Percentiles rank a stretch among this genome's conserved stretches.
Conservation (phyloP, 64 coral and sea anemone species). For the Platygyra sinensis region DNA sequence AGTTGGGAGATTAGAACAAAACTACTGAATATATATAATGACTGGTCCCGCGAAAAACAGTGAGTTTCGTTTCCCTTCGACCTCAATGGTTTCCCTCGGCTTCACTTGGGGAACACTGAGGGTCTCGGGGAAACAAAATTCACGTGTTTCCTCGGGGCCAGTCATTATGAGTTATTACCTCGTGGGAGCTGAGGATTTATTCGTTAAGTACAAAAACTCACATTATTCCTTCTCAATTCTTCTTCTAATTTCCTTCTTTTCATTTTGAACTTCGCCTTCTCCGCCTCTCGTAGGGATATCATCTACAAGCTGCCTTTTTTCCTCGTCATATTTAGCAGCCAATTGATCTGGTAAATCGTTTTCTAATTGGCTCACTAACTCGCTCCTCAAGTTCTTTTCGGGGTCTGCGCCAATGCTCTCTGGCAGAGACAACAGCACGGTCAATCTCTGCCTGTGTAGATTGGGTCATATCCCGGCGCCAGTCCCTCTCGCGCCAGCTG, state of each 20-base stretch:
- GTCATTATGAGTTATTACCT: too few relatives aligned
- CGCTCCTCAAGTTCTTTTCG: slow-evolving; percentile 71
- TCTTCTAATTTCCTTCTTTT: slow-evolving; percentile 70
- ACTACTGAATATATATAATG: too few relatives aligned
- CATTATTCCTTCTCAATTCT: slow-evolving; percentile 63
- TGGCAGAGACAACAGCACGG: slow-evolving; percentile 73
- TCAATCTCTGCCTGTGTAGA: slow-evolving; percentile 73
- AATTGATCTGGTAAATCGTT: slow-evolving; percentile 37
- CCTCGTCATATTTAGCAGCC: slow-evolving; percentile 28
- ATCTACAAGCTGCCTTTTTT: slow-evolving; percentile 58
- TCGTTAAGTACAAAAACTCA: slow-evolving; percentile 25
- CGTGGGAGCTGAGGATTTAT: too few relatives aligned
- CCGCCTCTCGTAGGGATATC: slow-evolving; percentile 39
- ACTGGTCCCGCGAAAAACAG: too few relatives aligned
- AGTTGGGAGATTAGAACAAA: too few relatives aligned
- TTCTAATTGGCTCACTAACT: slow-evolving; percentile 30
- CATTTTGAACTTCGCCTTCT: slow-evolving; percentile 54
- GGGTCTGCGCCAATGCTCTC: slow-evolving; percentile 77
- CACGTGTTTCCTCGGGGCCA: too few relatives aligned
- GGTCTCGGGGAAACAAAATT: too few relatives aligned
- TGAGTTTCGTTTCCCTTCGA: too few relatives aligned
- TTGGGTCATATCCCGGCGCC: slow-evolving; percentile 48
- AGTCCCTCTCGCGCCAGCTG: slow-evolving; percentile 59
- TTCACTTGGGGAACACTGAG: too few relatives aligned
- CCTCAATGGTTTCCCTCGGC: too few relatives aligned